Base-by-base conservation (phyloP, 2,797 vertebrate genomes). In the Sebastes cheni region DNA sequence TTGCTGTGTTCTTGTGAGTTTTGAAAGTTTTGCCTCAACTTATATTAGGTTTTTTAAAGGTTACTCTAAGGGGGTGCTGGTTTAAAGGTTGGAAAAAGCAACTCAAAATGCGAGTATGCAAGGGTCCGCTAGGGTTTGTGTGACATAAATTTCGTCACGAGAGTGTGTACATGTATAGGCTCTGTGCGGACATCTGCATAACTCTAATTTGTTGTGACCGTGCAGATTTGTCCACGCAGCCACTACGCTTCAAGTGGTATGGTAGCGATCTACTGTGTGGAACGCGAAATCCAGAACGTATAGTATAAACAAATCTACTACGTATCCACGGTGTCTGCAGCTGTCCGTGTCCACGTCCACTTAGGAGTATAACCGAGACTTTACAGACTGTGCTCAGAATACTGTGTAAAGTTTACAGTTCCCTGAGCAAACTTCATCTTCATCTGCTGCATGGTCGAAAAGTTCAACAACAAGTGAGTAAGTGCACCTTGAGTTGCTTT, bases 281-380 rank as follows among this genome's bases (percentile, higher is more conserved):
- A 46, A 46, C 3, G 7, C 16, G 16, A 0, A 7, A 0, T 18
- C 42, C 42, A 46, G 42, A 46, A 18, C 42, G 1, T 18, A 39
- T 14, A 0, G 42, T 18, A 46, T 46, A 18, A 46, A 46, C 42
- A 46, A 16, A 46, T 18, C 42, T 46, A 46, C 42, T 46, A 46
- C 42, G 16, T 8, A 16, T 46, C 42, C 42, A 1, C 2, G 42
- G 42, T 18, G 42, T 46, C 42, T 18, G 16, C 42, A 46, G 42
- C 6, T 46, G 1, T 46, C 42, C 3, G 16, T 46, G 6, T 46
- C 4, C 42, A 18, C 42, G 16, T 46, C 42, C 42, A 8, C 42
- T 46, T 46, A 0, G 39, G 39, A 42, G 42, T 46, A 46, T 0
- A 46, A 46, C 42, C 42, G 0, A 46, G 16, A 18, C 42, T 46